Conservation (phyloP, 2,888 invertebrate species). For the Xylota sylvarum region DNA sequence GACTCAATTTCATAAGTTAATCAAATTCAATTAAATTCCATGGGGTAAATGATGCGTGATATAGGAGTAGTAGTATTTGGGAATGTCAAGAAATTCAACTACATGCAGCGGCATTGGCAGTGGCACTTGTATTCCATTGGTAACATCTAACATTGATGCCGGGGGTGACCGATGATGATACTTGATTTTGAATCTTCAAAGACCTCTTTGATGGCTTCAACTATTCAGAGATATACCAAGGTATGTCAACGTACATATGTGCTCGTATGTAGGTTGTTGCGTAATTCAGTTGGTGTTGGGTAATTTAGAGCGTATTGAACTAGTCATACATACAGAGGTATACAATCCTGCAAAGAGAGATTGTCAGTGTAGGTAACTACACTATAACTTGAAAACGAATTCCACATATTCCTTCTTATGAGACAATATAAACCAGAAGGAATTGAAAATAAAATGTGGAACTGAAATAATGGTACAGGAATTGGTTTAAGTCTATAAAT, state of each 20-base stretch:
- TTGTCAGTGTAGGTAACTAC: too few species aligned
- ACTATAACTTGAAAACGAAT: too few species aligned
- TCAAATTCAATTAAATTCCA: conserved; percentile 76
- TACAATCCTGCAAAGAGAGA: neutral
- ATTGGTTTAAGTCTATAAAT: too few species aligned
- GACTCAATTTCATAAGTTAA: conserved; percentile 76
- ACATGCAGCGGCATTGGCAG: neutral
- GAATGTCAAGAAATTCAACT: neutral
- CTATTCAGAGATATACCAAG: too few species aligned
- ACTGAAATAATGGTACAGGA: too few species aligned
- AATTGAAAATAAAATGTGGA: too few species aligned
- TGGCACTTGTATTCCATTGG: neutral
- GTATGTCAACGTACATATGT: too few species aligned
- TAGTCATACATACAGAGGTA: too few species aligned
- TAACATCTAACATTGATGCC: neutral
- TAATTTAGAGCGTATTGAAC: too few species aligned
- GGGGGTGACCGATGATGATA: conserved; percentile 6
- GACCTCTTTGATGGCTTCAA: conserved; percentile 10
- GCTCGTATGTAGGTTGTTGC: neutral
- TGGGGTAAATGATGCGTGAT: conserved; percentile 67
- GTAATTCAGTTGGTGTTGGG: too few species aligned
- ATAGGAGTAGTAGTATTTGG: conserved; percentile 5
- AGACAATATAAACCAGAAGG: too few species aligned
- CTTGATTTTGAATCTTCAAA: conserved; percentile 12
- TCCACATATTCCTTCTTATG: too few species aligned